phyloP scores from a whole-genome alignment of 2,888 invertebrate genomes.

The Thereva nobilitata region DNA sequence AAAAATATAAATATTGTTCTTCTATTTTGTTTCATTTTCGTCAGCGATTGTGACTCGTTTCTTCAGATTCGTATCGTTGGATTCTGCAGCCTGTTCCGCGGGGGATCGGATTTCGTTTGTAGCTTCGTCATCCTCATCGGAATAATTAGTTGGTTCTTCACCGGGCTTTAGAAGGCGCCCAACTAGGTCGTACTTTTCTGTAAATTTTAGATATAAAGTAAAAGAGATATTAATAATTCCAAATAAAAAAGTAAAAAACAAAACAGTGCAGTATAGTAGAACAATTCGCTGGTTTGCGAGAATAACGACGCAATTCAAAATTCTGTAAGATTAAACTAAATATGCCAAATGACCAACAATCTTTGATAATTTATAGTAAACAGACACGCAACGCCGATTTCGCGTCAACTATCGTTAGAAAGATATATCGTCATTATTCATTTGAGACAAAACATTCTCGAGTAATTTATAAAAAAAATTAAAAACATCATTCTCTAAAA shows the following conservation, averaged over 20 bases:
- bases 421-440: no score
- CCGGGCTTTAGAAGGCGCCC: constrained; percentile 89
- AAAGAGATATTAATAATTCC: neutral
- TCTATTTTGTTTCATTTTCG: constrained; percentile 13
- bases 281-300: no score
- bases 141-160: constrained; percentile 86
- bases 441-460: no score
- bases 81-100: neutral
- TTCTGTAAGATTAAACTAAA: no score
- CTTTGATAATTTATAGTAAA: no score
- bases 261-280: no score
- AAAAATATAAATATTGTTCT: neutral
- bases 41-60: constrained; percentile 14
- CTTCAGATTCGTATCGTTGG: constrained; percentile 12
- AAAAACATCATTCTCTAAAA: no score
- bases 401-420: no score
- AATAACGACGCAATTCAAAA: no score
- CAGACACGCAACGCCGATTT: no score
- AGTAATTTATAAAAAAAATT: no score
- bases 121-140: constrained; percentile 75
- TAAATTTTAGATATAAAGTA: constrained; percentile 36
- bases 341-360: no score
- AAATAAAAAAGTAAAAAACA: constrained; percentile 6
- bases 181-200: constrained; percentile 92
- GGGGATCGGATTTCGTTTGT: constrained; percentile 43